Conservation (phyloP, 2,113 vertebrate genomes). For the Cyprinus carpio region DNA sequence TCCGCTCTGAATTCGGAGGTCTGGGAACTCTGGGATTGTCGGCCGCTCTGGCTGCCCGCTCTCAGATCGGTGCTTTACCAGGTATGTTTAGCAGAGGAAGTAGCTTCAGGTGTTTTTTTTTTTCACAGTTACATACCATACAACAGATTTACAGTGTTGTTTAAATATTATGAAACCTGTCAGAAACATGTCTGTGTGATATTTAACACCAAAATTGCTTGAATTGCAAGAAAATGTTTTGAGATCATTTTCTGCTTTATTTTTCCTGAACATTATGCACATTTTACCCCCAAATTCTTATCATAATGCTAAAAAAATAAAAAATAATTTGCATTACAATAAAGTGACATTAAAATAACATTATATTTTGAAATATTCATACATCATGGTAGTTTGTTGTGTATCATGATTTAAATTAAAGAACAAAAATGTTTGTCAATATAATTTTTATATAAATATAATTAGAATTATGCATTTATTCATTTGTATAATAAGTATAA, state of each 20-base stretch:
- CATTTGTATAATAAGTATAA: too few species aligned
- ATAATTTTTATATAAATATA: neutral
- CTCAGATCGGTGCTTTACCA: constrained; percentile 83
- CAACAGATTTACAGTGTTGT: neutral
- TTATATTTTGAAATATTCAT: too few species aligned
- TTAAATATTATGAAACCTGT: neutral
- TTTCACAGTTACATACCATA: neutral
- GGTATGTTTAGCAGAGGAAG: constrained; percentile 66
- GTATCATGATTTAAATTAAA: too few species aligned
- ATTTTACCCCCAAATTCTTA: too few species aligned
- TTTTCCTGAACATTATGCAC: too few species aligned
- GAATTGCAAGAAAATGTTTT: neutral
- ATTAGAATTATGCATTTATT: too few species aligned
- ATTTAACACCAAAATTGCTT: neutral
- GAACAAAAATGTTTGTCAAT: neutral
- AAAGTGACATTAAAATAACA: too few species aligned
- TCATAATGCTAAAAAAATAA: too few species aligned
- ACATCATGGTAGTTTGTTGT: too few species aligned
- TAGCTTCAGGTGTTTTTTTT: too few species aligned
- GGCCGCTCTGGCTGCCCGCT: constrained; percentile 77
- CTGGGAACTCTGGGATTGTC: constrained; percentile 84
- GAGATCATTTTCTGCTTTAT: neutral
- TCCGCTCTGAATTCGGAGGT: constrained; percentile 83
- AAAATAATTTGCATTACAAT: too few species aligned
- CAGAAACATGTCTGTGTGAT: neutral